phyloP scores from a whole-genome alignment of 2,888 invertebrate species.

The Polyploca ridens region DNA sequence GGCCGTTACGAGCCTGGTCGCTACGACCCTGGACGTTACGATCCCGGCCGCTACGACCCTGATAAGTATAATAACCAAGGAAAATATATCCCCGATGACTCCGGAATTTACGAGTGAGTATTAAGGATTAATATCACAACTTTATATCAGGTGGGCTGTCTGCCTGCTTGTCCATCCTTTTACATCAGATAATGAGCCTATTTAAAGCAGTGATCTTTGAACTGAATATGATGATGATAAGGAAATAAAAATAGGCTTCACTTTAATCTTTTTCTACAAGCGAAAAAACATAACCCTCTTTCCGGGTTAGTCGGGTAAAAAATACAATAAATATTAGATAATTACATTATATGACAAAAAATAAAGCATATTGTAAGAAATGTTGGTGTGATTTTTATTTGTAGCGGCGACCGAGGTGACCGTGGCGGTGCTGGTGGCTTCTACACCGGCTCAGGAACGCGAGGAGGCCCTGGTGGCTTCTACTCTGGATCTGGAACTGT shows the following conservation, averaged over 20 bases:
- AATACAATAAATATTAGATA: too few relatives aligned
- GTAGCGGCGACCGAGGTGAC: slow-evolving; percentile 42
- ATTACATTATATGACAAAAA: too few relatives aligned
- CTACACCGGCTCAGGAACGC: slow-evolving; percentile 34
- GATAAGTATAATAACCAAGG: slow-evolving; percentile 46
- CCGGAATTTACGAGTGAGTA: slow-evolving; percentile 70
- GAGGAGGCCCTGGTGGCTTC: slow-evolving; percentile 36
- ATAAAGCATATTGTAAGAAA: not conserved
- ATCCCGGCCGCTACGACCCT: slow-evolving; percentile 39
- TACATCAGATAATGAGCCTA: too few relatives aligned
- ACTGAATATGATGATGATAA: too few relatives aligned
- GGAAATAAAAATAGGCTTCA: too few relatives aligned
- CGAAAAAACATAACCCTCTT: too few relatives aligned
- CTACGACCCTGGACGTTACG: slow-evolving; percentile 39
- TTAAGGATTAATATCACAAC: not conserved
- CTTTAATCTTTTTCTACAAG: too few relatives aligned
- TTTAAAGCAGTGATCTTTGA: too few relatives aligned
- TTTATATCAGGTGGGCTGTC: too few relatives aligned
- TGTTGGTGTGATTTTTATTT: not conserved
- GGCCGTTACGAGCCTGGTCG: slow-evolving; percentile 22
- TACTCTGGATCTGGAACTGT: slow-evolving; percentile 37
- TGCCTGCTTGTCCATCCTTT: too few relatives aligned
- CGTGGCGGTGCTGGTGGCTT: slow-evolving; percentile 45
- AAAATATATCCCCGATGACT: slow-evolving; percentile 53
- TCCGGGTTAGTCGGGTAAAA: too few relatives aligned